Base-by-base conservation (phyloP, 2,888 invertebrate species). In the Drosophila crucigera region DNA sequence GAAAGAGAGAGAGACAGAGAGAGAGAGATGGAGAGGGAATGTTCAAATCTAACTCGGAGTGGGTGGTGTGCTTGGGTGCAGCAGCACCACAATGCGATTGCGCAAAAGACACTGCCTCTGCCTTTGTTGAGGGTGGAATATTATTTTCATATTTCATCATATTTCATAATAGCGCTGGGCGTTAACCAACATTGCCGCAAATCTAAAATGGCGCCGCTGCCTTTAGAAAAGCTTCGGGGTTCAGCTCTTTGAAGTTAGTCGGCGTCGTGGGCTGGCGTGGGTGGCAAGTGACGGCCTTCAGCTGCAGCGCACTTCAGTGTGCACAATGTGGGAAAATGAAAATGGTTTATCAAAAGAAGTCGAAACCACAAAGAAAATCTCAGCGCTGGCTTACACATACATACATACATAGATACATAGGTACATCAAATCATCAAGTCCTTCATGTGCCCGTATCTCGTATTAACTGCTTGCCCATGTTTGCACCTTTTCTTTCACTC, bases 291-390 rank as follows among this genome's bases (percentile, higher is more conserved):
- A 35, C 10, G 22, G 56, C 59, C 43, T 43, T 59, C 68, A 75
- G 60, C 69, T 70, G 74, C 59, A 77, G 77, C 52, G 47, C 59
- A 52, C 64, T 72, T 66, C 58, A 53, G 67, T 79, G 81, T 72
- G 67, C 56, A 68, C 54, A 74, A 65, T 58, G 72, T 73, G 73
- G 71, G 74, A 73, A 72, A 70, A 69, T 75, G 68, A 63, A 76
- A 78, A 75, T 82, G 63, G 53, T 79, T 74, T 91, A 82, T 89
- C 91, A 91, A 90, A 91, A 90, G 91, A 91, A 91, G 78, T 91
- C 73, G 78, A 83, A 89, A 87, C 90, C 90, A 85, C 91, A 90
- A 89, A 87, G 90, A 90, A 90, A 91, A 91, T 91, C 91, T 87
- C 91, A 73, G 78, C 89, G 78, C 76, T 73, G 82, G 80, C 78